Percentiles rank a stretch among this genome's conserved stretches.
phyloP scores from a whole-genome alignment of 2,888 invertebrate species.

The Fissipunctia ypsillon region DNA sequence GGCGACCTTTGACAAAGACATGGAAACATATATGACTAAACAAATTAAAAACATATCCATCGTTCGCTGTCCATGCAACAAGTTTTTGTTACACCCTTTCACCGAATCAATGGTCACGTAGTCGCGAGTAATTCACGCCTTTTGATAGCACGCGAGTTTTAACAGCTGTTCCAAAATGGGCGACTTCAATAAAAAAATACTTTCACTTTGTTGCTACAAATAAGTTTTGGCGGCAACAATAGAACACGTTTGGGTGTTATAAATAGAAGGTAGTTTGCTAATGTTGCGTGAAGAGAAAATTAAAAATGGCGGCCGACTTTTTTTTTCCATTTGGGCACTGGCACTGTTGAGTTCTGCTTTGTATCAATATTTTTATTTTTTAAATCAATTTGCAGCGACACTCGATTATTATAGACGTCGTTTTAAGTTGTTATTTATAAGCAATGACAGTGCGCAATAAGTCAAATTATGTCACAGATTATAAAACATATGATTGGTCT shows the following conservation, averaged over 20 bases:
- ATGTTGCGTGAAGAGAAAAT: constrained; percentile 80
- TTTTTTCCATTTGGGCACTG: constrained; percentile 28
- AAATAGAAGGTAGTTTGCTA: constrained; percentile 75
- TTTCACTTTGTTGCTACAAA: constrained; percentile 81
- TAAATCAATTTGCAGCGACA: constrained; percentile 28
- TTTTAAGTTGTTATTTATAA: constrained; percentile 50
- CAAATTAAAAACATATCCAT: constrained; percentile 67
- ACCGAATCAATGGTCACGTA: constrained; percentile 64
- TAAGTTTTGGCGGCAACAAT: constrained; percentile 74
- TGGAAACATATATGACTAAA: constrained; percentile 67
- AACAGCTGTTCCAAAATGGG: constrained; percentile 76
- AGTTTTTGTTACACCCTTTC: constrained; percentile 69
- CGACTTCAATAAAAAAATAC: constrained; percentile 71
- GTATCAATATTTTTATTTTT: constrained; percentile 36
- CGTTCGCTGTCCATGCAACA: constrained; percentile 46
- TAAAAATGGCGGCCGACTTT: constrained; percentile 66
- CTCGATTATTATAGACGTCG: constrained; percentile 12
- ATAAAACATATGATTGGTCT: constrained; percentile 49
- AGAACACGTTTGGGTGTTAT: constrained; percentile 79
- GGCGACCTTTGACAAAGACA: constrained; percentile 74
- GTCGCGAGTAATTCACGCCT: constrained; percentile 63
- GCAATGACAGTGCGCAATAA: constrained; percentile 40
- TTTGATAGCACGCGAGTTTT: constrained; percentile 74
- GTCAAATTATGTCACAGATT: constrained; percentile 50
- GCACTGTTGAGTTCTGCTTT: constrained; percentile 29